A percentile compares a stretch with the other conserved stretches of the same genome.
These are phyloP conservation scores for Dendroctonus ponderosae DNA, from an alignment of 1,140 invertebrate species.

Conservation along the genomic window DNA sequence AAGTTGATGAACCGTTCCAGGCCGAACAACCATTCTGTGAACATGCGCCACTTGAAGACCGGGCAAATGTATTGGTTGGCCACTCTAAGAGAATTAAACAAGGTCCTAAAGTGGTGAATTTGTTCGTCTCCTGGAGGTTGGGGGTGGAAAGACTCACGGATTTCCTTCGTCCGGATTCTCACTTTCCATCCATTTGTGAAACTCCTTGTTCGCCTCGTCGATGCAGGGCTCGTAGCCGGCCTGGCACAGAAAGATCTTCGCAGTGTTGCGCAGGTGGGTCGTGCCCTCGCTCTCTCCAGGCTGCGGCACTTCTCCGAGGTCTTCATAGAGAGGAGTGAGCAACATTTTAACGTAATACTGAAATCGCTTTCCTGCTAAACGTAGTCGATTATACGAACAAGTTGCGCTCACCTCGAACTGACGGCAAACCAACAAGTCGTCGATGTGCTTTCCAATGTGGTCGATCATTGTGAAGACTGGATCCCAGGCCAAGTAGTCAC, in stretches of 20 bases:
- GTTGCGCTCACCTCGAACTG: slow-evolving; percentile 63
- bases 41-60: slow-evolving; percentile 73
- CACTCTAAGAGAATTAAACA: slow-evolving; percentile 61
- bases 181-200: slow-evolving; percentile 65
- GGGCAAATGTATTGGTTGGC: slow-evolving; percentile 72
- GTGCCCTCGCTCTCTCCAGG: slow-evolving; percentile 60
- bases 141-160: slow-evolving; percentile 58
- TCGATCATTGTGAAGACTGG: slow-evolving; percentile 77
- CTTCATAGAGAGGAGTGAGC: slow-evolving; percentile 65
- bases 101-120: background rate
- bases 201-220: slow-evolving; percentile 63
- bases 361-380: slow-evolving; percentile 25
- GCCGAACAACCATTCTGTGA: slow-evolving; percentile 76
- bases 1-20: slow-evolving; percentile 71
- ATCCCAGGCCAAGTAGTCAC: slow-evolving; percentile 72
- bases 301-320: slow-evolving; percentile 56
- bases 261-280: slow-evolving; percentile 60
- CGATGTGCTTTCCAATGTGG: slow-evolving; percentile 69
- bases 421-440: slow-evolving; percentile 60
- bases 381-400: background rate
- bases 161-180: slow-evolving; percentile 69
- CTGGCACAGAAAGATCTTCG: slow-evolving; percentile 67
- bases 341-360: slow-evolving; percentile 65
- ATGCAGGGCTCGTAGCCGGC: slow-evolving; percentile 72
- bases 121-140: background rate